These are phyloP conservation scores for Chondrosia reniformis DNA, from an alignment of 37 sponge, comb jelly and placozoan genomes.

Conservation along the genomic window DNA sequence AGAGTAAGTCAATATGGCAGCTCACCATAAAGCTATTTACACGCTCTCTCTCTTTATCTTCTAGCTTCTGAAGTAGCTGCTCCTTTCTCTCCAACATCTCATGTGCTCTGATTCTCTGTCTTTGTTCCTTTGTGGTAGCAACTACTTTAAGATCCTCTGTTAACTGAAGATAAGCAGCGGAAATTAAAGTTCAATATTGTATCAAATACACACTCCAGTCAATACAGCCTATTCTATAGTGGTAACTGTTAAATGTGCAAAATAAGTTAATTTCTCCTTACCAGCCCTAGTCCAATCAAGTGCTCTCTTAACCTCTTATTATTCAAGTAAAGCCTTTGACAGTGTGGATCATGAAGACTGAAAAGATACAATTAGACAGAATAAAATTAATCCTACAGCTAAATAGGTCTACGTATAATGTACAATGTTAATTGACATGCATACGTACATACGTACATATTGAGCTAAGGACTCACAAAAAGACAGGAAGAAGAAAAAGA, in stretches of 20 bases:
- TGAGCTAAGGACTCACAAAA: not conserved
- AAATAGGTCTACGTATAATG: not conserved
- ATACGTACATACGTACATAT: not conserved
- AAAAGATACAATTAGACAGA: not conserved
- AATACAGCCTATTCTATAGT: not conserved
- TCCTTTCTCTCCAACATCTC: slow-evolving; percentile 89
- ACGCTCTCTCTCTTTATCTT: not conserved
- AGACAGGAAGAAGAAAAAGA: too few relatives aligned
- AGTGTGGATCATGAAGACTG: slow-evolving; percentile 88
- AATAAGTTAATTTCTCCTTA: too few relatives aligned
- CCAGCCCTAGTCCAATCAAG: slow-evolving; percentile 69
- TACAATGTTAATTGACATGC: not conserved
- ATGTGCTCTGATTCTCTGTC: slow-evolving; percentile 85
- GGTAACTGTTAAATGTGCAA: too few relatives aligned
- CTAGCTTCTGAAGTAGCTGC: slow-evolving; percentile 34
- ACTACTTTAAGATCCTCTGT: slow-evolving; percentile 81
- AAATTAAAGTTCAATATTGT: too few relatives aligned
- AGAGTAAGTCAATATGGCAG: too few relatives aligned
- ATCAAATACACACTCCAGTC: not conserved
- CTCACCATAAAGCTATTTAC: not conserved
- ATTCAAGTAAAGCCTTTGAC: slow-evolving; percentile 66
- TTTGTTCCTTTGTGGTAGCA: slow-evolving; percentile 67
- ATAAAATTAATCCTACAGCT: not conserved
- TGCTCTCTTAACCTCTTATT: slow-evolving; percentile 66
- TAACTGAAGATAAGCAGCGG: slow-evolving; percentile 23